Base-by-base conservation (phyloP, 2,888 invertebrate genomes). In the Kryphioiulus occultus region DNA sequence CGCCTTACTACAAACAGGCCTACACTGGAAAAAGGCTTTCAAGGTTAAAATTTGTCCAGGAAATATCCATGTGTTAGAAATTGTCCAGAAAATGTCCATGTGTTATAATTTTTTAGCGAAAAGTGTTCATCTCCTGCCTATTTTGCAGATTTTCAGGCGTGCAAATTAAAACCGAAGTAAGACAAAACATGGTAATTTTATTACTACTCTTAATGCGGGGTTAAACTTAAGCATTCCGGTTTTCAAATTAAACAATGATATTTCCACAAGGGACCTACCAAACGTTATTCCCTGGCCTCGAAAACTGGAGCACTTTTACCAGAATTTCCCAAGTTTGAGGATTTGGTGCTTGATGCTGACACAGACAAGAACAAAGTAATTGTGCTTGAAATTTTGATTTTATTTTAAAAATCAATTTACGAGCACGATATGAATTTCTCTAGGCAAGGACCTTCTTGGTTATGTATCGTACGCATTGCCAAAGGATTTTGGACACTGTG, bases 391-490 rank as follows among this genome's bases (percentile, higher is more conserved):
- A 35, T 4, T 35, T 35, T 7, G 35, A 4, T 35, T 35, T 35
- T 35, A 35, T 35, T 35, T 35, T 35, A 4, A 35, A 35, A 7
- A 4, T 35, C 7, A 2, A 47, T 86, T 47, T 15, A 10, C 17
- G 4, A 39, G 26, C 17, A 10, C 39, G 10, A 47, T 86, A 2
- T 86, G n/a, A 26, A 47, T 86, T 42, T 86, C 53, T 26, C 22
- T 90, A 92, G 92, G 91, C 92, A 26, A 89, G 91, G n/a, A 92
- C 92, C 2, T 93, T 93, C 89, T 89, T 93, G 83, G 92, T 92
- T 91, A 93, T 93, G 93, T 93, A 93, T 89, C 90, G 92, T 47
- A 92, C 93, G 0, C 93, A 93, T 89, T 93, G 93, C 88, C 93
- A 93, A 89, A 90, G 93, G 44, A 91, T 93, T 35, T 90, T 93